phyloP scores from a whole-genome alignment of 2,888 invertebrate species.

The Andrena camellia region DNA sequence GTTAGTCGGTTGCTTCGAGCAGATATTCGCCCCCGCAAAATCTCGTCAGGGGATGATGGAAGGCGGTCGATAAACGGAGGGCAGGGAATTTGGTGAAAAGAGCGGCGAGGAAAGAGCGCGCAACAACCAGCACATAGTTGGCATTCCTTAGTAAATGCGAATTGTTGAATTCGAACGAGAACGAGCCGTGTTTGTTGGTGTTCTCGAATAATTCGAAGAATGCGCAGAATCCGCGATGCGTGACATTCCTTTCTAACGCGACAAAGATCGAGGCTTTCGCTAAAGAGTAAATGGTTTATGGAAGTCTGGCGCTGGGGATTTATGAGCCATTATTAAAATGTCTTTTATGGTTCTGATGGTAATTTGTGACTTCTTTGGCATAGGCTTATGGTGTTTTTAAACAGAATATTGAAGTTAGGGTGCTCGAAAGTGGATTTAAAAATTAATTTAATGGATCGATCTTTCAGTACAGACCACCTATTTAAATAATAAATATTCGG shows the following conservation, averaged over 20 bases:
- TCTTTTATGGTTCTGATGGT: too few species aligned
- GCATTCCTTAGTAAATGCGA: constrained; percentile 40
- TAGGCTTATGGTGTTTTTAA: too few species aligned
- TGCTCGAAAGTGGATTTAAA: too few species aligned
- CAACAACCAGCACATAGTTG: constrained; percentile 27
- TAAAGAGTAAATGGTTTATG: constrained; percentile 1
- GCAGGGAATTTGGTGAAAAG: constrained; percentile 33
- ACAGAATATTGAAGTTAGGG: too few species aligned
- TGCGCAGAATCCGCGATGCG: constrained; percentile 13
- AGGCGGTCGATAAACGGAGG: constrained; percentile 14
- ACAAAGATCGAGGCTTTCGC: constrained; percentile 23
- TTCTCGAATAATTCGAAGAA: constrained; percentile 40
- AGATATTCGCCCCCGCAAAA: background rate
- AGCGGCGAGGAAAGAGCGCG: constrained; percentile 15
- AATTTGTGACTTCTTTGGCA: too few species aligned
- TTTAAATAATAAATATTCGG: too few species aligned
- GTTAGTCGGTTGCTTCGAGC: background rate
- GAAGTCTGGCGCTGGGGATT: background rate
- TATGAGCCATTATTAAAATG: background rate
- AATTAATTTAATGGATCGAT: too few species aligned
- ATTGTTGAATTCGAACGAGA: constrained; percentile 46
- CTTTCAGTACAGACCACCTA: too few species aligned
- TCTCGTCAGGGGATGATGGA: background rate
- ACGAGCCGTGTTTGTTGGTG: constrained; percentile 39
- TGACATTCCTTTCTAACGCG: constrained; percentile 26